Evolutionary conservation across 2,888 invertebrate genomes (phyloP), one percentile per base, ranked within the genome.

Genomic region (Folsomia candida): DNA sequence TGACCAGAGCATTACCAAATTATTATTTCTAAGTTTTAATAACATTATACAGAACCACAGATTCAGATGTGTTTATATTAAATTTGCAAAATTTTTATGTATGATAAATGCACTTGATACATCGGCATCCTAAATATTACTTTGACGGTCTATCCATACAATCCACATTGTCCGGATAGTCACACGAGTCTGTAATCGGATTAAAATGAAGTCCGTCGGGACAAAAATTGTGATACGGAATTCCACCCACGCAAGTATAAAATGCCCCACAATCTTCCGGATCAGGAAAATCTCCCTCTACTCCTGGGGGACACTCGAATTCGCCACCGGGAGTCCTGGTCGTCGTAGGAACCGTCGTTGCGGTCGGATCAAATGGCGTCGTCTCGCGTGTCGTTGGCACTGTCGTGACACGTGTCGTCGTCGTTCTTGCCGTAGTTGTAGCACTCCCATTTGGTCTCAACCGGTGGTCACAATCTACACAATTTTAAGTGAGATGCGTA

Each of bases 121-220:
- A n/a, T n/a, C n/a, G n/a, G n/a, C n/a, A n/a, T n/a, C n/a, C n/a
- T n/a, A n/a, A n/a, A n/a, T n/a, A n/a, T n/a, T n/a, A n/a, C n/a
- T n/a, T n/a, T n/a, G n/a, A n/a, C n/a, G 47, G 47, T 47, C 47
- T 47, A 47, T 9, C 18, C 18, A 9, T 18, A 47, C 75, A 75
- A 27, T 62, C 64, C 2, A 67, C 75, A 18, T n/a, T 51, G 51
- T 58, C 71, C 2, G 75, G 75, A 70, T 70, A 75, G 47, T 75
- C 73, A 18, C 75, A 75, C 1, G 57, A 25, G 24, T 25, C 26
- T 0, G 51, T 26, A 1, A 24, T 26, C 9, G 70, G 69, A 37
- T 73, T 69, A 62, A 73, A 75, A 57, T 73, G 69, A 9, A 75
- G 51, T 1, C 73, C 75, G 25, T 64, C 65, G 2, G 71, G 73